phyloP scores from a whole-genome alignment of 2,113 vertebrate genomes.

The Paramisgurnus dabryanus region DNA sequence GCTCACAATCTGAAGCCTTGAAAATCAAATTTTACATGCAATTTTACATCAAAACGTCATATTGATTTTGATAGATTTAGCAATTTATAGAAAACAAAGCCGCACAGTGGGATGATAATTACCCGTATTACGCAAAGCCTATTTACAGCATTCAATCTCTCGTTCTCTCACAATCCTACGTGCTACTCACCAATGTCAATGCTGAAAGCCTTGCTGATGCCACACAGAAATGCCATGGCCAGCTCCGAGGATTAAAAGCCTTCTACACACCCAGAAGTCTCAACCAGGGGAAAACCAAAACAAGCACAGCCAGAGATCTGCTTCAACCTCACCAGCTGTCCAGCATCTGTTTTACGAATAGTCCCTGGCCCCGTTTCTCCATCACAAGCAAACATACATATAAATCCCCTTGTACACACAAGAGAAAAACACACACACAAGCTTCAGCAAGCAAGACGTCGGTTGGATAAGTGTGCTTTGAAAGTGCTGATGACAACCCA shows the following conservation, averaged over 20 bases:
- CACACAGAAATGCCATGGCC: slow-evolving; percentile 54
- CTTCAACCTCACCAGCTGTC: background rate
- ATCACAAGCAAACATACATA: background rate
- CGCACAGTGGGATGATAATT: slow-evolving; percentile 7
- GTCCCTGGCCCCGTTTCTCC: background rate
- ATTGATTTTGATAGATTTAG: slow-evolving; percentile 17
- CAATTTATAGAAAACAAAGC: slow-evolving; percentile 29
- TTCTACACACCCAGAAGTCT: background rate
- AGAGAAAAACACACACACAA: background rate
- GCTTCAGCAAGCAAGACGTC: background rate
- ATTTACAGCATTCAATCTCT: slow-evolving; percentile 23
- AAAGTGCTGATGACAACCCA: background rate
- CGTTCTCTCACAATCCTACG: background rate
- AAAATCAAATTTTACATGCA: background rate
- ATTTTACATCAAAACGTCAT: slow-evolving; percentile 25
- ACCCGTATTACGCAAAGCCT: slow-evolving; percentile 2
- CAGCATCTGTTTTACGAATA: slow-evolving; percentile 11
- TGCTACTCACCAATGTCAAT: slow-evolving; percentile 50
- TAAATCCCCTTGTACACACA: background rate
- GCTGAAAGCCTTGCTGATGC: slow-evolving; percentile 47
- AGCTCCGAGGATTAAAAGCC: background rate
- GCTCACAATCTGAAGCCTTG: background rate
- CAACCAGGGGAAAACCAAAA: background rate
- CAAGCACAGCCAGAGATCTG: background rate
- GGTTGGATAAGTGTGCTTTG: slow-evolving; percentile 9